Evolutionary conservation across 1,140 invertebrate species (phyloP).

Genomic region (Papilio aristodemus): DNA sequence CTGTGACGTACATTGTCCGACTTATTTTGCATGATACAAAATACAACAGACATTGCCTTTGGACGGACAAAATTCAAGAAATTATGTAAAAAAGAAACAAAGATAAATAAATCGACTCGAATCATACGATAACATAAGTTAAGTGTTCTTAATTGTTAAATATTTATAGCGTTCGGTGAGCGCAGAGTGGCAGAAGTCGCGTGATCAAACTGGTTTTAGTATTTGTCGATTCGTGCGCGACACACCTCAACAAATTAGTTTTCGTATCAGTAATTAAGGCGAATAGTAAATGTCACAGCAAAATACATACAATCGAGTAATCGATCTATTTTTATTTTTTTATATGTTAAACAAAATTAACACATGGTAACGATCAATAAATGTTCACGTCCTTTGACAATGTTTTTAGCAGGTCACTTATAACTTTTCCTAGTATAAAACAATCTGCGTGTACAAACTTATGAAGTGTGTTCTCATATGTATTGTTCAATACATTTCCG

Average conservation of each 20-base stretch:
- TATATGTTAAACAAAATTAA: too few relatives aligned
- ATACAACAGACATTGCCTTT: not conserved
- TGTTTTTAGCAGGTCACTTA: not conserved
- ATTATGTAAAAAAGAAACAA: too few relatives aligned
- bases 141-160: not conserved
- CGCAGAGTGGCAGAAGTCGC: constrained; percentile 1
- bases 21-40: not conserved
- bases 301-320: not conserved
- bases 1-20: too few relatives aligned
- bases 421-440: too few relatives aligned
- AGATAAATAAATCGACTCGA: not conserved
- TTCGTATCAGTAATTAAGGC: constrained; percentile 24
- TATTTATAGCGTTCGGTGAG: not conserved
- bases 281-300: constrained; percentile 16
- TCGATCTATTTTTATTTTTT: not conserved
- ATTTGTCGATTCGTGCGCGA: constrained; percentile 12
- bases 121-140: not conserved
- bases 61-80: not conserved
- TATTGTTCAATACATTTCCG: not conserved
- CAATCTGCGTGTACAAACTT: too few relatives aligned
- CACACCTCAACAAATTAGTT: constrained; percentile 22
- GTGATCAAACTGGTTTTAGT: constrained; percentile 22
- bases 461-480: not conserved
- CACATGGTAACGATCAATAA: not conserved
- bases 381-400: not conserved